These are phyloP conservation scores for Odontocolon sp. DNA, from an alignment of 2,888 invertebrate genomes.

Conservation along the genomic window DNA sequence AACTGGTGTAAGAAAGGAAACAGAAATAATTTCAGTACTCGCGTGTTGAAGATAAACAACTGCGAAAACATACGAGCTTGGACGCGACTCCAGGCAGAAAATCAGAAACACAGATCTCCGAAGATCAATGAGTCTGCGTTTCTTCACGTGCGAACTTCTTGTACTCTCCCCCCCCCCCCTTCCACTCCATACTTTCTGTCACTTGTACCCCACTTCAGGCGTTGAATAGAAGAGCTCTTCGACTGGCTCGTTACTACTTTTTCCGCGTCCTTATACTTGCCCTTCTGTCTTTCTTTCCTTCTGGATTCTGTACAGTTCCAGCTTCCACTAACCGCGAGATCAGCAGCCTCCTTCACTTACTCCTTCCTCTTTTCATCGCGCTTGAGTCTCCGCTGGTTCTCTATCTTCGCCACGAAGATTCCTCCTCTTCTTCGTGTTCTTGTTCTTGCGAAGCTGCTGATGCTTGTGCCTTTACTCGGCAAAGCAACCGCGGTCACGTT, in stretches of 20 bases:
- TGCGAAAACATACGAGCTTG: conserved; percentile 37
- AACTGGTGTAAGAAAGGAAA: not conserved
- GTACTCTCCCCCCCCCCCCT: not conserved
- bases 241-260: conserved; percentile 23
- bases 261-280: conserved; percentile 33
- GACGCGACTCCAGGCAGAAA: conserved; percentile 7
- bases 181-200: not conserved
- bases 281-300: conserved; percentile 11
- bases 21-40: conserved; percentile 35
- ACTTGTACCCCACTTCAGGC: not conserved
- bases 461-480: conserved; percentile 47
- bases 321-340: conserved; percentile 1
- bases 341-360: conserved; percentile 3
- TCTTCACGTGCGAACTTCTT: conserved; percentile 70
- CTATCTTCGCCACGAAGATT: conserved; percentile 24
- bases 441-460: conserved; percentile 10
- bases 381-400: conserved; percentile 14
- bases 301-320: conserved; percentile 28
- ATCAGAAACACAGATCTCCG: conserved; percentile 24
- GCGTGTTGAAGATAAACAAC: conserved; percentile 61
- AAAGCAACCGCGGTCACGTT: conserved; percentile 65
- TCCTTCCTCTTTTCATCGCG: conserved; percentile 13
- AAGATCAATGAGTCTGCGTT: conserved; percentile 68
- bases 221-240: conserved; percentile 19
- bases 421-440: conserved; percentile 19